These are phyloP conservation scores for Dicrostonyx torquatus DNA, from an alignment of 2,797 vertebrate genomes.

Conservation along the genomic window DNA sequence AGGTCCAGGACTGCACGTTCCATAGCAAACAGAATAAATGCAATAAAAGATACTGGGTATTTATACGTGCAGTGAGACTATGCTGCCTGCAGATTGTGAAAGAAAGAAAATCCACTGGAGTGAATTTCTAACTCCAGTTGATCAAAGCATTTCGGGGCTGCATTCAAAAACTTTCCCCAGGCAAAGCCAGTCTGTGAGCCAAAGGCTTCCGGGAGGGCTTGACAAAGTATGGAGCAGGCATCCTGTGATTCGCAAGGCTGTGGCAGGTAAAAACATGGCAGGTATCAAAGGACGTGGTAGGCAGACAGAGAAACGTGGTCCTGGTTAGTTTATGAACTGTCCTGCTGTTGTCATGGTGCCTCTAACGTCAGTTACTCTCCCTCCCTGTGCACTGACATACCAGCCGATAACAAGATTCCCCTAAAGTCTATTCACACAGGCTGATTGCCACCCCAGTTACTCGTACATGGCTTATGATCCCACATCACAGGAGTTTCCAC, in stretches of 20 bases:
- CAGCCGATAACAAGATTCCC: not conserved
- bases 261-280: not conserved
- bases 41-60: not conserved
- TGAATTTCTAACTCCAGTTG: slow-evolving; percentile 3
- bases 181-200: not conserved
- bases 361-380: not conserved
- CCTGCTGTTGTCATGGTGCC: not conserved
- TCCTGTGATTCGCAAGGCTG: not conserved
- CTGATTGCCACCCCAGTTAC: not conserved
- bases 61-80: not conserved
- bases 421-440: not conserved
- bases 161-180: not conserved
- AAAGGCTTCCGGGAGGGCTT: not conserved
- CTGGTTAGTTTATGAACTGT: not conserved
- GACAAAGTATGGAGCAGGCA: not conserved
- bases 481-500: not conserved
- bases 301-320: not conserved
- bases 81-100: not conserved
- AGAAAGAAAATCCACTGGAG: not conserved
- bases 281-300: not conserved
- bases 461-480: not conserved
- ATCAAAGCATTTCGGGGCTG: slow-evolving; percentile 3
- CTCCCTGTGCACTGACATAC: not conserved
- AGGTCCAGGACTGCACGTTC: slow-evolving; percentile 1
- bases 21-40: not conserved